phyloP scores from a whole-genome alignment of 2,797 vertebrate species.

The Acanthurus tractus region DNA sequence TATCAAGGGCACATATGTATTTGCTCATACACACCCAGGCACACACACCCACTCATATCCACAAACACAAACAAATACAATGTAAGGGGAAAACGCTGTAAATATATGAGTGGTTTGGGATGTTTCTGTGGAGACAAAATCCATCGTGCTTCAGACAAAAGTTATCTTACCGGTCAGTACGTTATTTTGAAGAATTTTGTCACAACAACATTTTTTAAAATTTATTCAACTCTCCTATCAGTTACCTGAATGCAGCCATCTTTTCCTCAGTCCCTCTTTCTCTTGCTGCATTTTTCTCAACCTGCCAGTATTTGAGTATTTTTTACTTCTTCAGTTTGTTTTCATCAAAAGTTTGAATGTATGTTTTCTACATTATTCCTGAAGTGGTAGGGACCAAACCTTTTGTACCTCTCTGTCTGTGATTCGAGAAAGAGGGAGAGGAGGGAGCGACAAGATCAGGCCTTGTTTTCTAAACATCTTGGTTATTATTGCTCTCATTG shows the following conservation, averaged over 20 bases:
- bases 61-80: constrained; percentile 46
- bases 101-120: constrained; percentile 60
- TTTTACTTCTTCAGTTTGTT: constrained; percentile 83
- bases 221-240: constrained; percentile 20
- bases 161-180: constrained; percentile 79
- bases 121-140: constrained; percentile 71
- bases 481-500: constrained; percentile 38
- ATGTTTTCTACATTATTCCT: constrained; percentile 91
- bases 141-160: constrained; percentile 86
- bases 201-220: constrained; percentile 46
- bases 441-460: constrained; percentile 42
- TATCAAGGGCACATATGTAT: constrained; percentile 57
- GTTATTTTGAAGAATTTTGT: constrained; percentile 70
- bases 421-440: constrained; percentile 55
- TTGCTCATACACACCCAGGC: constrained; percentile 37
- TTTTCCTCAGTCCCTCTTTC: constrained; percentile 38
- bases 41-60: constrained; percentile 38
- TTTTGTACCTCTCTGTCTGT: constrained; percentile 73
- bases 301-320: constrained; percentile 40
- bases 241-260: constrained; percentile 21
- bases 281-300: constrained; percentile 39
- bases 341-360: constrained; percentile 92
- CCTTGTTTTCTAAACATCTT: constrained; percentile 56
- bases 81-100: constrained; percentile 63
- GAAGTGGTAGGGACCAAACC: constrained; percentile 90